These are phyloP conservation scores for Thymelicus lineola DNA, from an alignment of 2,888 invertebrate species.

Conservation along the genomic window DNA sequence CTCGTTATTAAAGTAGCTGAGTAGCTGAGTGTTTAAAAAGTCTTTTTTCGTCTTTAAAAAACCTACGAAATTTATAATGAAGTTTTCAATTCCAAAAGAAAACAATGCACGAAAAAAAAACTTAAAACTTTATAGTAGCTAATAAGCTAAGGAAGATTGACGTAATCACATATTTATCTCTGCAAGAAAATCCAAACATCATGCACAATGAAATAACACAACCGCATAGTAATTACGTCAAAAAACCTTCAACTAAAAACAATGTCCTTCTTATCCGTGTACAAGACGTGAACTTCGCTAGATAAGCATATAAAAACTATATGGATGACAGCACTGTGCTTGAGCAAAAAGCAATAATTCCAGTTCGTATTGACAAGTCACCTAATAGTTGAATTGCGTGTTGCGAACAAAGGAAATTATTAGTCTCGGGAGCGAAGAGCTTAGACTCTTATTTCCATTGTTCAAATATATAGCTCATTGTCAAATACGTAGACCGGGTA, in stretches of 20 bases:
- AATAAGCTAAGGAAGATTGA: slow-evolving; percentile 14
- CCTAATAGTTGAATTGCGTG: slow-evolving; percentile 72
- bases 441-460: slow-evolving; percentile 44
- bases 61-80: not conserved
- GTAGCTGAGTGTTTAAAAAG: too few species aligned
- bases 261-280: slow-evolving; percentile 19
- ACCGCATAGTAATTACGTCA: slow-evolving; percentile 26
- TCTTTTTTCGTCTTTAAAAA: too few species aligned
- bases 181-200: slow-evolving; percentile 23
- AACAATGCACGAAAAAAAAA: slow-evolving; percentile 1
- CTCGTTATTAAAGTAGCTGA: too few species aligned
- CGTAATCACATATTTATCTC: slow-evolving; percentile 27
- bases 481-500: slow-evolving; percentile 10
- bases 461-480: slow-evolving; percentile 40
- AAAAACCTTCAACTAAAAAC: slow-evolving; percentile 32
- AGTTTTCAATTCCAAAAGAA: not conserved
- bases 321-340: slow-evolving; percentile 12
- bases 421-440: slow-evolving; percentile 54
- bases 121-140: not conserved
- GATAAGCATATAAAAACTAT: slow-evolving; percentile 21
- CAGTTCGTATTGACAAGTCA: slow-evolving; percentile 65
- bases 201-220: slow-evolving; percentile 34
- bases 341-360: slow-evolving; percentile 47
- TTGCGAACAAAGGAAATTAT: slow-evolving; percentile 60
- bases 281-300: not conserved